Evolutionary conservation across 2,797 vertebrate genomes (phyloP).

Genomic region (Falco concolor): DNA sequence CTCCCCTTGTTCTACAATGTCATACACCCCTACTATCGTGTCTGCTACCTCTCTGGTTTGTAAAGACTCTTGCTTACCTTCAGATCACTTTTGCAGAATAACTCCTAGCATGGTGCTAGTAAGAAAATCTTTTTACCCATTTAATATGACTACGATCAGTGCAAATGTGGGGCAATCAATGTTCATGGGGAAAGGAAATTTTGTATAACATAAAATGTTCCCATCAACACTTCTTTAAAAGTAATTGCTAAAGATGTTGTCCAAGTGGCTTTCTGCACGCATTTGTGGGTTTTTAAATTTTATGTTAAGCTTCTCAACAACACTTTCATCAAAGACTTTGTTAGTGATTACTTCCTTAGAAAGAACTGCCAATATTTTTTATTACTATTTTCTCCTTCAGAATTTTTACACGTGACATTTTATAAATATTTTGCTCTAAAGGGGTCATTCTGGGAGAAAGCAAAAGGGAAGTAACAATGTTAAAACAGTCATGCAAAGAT

Average conservation of each 20-base stretch:
- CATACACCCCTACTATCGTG: neutral
- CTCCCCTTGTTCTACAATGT: neutral
- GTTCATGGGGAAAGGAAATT: neutral
- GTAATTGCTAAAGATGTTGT: neutral
- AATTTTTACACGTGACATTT: neutral
- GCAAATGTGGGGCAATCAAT: neutral
- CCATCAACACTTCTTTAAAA: neutral
- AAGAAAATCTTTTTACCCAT: neutral
- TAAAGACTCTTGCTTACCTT: neutral
- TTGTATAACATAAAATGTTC: neutral
- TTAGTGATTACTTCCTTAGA: neutral
- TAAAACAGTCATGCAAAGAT: neutral
- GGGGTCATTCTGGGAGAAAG: neutral
- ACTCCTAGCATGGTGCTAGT: neutral
- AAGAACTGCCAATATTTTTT: neutral
- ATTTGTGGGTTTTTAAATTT: neutral
- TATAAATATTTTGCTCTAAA: neutral
- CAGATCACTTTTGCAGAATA: neutral
- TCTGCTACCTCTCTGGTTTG: neutral
- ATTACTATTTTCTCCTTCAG: neutral
- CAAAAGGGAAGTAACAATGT: neutral
- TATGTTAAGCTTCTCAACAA: neutral
- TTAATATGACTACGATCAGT: neutral
- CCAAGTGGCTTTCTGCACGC: neutral
- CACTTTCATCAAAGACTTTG: neutral